Conservation (phyloP, 2,888 invertebrate species). For the Pyrochroa serraticornis region DNA sequence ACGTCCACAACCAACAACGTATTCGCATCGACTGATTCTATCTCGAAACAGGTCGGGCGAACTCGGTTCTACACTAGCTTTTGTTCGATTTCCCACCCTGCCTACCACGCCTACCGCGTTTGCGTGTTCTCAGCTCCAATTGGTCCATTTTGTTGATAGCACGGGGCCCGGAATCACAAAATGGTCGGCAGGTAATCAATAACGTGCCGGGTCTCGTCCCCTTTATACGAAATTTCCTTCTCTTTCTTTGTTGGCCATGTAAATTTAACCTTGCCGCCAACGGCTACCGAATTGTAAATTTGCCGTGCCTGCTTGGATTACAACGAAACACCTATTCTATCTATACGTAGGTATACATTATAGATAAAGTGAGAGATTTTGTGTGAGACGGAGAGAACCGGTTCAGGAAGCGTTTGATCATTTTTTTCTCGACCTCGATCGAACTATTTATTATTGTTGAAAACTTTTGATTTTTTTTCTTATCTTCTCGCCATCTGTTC, state of each 20-base stretch:
- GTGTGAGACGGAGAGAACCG: neutral
- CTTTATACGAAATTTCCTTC: constrained; percentile 45
- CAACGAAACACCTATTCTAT: neutral
- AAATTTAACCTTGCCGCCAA: constrained; percentile 46
- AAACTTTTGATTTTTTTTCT: too few species aligned
- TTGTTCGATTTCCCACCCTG: constrained; percentile 29
- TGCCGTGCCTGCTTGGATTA: constrained; percentile 1
- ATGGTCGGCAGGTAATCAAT: constrained; percentile 58
- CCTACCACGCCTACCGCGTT: constrained; percentile 39
- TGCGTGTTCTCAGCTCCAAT: constrained; percentile 42
- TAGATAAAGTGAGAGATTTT: neutral
- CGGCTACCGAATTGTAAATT: constrained; percentile 33
- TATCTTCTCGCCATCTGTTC: too few species aligned
- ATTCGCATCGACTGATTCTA: constrained; percentile 33
- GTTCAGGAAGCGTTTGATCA: too few species aligned
- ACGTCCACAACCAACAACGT: constrained; percentile 27
- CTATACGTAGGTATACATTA: neutral
- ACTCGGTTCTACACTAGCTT: constrained; percentile 34
- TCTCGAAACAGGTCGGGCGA: constrained; percentile 36
- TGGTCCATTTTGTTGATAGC: constrained; percentile 47
- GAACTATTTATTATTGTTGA: too few species aligned
- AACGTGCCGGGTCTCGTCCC: constrained; percentile 42
- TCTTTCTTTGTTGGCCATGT: constrained; percentile 48
- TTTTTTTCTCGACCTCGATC: too few species aligned
- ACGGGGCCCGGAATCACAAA: constrained; percentile 52